Evolutionary conservation across 2,797 vertebrate genomes (phyloP).

Genomic region (Premnoplex brunnescens): DNA sequence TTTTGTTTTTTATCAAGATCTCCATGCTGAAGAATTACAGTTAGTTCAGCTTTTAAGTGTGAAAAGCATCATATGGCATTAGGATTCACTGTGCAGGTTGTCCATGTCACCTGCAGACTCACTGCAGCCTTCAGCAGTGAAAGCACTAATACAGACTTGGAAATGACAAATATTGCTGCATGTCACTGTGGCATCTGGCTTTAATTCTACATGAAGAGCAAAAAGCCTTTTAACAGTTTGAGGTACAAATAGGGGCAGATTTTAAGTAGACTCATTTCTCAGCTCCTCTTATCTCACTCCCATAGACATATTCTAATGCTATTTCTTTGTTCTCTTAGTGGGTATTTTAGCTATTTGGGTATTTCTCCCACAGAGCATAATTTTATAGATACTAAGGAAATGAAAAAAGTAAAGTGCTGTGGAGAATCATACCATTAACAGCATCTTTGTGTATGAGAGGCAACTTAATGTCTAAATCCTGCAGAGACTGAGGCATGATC

Average conservation of each 20-base stretch:
- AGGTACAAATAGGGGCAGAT: not conserved
- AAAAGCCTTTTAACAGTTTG: not conserved
- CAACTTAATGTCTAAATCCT: not conserved
- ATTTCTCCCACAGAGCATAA: not conserved
- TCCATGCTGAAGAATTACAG: not conserved
- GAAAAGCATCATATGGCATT: not conserved
- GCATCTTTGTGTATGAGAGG: not conserved
- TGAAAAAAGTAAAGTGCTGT: not conserved
- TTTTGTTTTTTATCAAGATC: not conserved
- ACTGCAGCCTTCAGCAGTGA: not conserved
- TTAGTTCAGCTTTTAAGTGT: not conserved
- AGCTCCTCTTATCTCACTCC: not conserved
- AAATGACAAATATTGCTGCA: not conserved
- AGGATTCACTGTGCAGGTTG: not conserved
- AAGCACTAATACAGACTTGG: not conserved
- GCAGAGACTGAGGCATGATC: not conserved
- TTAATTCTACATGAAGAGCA: not conserved
- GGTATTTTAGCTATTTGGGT: not conserved
- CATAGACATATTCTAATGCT: not conserved
- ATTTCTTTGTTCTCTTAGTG: not conserved
- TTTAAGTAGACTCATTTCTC: not conserved
- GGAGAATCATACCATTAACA: not conserved
- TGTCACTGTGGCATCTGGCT: not conserved
- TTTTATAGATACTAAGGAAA: not conserved
- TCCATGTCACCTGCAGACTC: not conserved